A percentile compares a stretch with the other conserved stretches of the same genome.
These are phyloP conservation scores for Cuculus canorus DNA, from an alignment of 2,797 vertebrate species.

Conservation along the genomic window DNA sequence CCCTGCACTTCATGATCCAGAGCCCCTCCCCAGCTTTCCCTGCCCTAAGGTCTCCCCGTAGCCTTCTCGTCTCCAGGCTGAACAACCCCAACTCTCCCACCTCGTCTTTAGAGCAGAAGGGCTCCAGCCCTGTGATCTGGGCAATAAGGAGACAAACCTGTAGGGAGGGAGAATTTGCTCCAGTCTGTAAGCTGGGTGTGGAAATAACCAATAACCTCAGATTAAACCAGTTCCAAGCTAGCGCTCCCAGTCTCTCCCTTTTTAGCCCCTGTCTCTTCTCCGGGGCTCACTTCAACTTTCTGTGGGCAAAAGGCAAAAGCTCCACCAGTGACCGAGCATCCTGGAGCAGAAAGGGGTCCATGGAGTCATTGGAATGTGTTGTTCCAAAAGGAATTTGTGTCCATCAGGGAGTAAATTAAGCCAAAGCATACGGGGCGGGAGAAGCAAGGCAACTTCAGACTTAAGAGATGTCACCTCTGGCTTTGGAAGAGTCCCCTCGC, in stretches of 20 bases:
- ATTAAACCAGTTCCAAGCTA: neutral
- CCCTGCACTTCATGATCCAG: too few relatives aligned
- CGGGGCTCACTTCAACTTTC: neutral
- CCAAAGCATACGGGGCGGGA: neutral
- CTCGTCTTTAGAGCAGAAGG: too few relatives aligned
- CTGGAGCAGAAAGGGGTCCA: neutral
- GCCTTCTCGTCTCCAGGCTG: too few relatives aligned
- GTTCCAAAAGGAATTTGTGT: neutral
- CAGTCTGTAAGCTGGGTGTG: neutral
- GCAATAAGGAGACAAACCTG: neutral
- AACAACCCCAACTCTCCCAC: too few relatives aligned
- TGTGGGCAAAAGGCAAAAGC: neutral
- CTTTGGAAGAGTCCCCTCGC: neutral
- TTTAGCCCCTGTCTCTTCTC: neutral
- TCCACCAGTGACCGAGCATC: rapidly evolving
- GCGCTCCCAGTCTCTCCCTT: neutral
- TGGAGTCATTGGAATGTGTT: rapidly evolving
- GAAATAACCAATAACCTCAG: neutral
- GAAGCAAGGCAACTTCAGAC: neutral
- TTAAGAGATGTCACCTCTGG: neutral
- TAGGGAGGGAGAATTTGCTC: neutral
- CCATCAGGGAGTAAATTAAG: neutral
- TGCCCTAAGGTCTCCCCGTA: too few relatives aligned
- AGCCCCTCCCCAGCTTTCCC: too few relatives aligned
- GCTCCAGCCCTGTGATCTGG: neutral